phyloP scores from a whole-genome alignment of 2,888 invertebrate species.

The Bombylius discolor region DNA sequence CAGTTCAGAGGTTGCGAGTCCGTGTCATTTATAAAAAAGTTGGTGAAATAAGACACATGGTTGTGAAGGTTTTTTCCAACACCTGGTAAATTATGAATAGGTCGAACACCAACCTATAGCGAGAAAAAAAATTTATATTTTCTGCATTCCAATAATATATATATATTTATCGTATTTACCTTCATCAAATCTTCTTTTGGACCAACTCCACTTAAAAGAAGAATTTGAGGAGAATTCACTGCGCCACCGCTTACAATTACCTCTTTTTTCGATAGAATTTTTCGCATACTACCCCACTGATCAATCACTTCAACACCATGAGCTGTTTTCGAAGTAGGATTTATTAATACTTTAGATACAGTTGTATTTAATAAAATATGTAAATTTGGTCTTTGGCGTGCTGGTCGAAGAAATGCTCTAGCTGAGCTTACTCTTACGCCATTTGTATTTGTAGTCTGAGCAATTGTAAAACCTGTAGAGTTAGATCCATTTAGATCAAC shows the following conservation, averaged over 20 bases:
- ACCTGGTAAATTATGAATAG: constrained; percentile 59
- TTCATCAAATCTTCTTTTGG: constrained; percentile 54
- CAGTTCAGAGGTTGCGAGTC: constrained; percentile 78
- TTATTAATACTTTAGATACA: constrained; percentile 61
- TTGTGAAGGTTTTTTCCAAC: constrained; percentile 79
- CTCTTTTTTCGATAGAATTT: constrained; percentile 65
- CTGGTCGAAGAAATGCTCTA: constrained; percentile 66
- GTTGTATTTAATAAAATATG: constrained; percentile 76
- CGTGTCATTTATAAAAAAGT: constrained; percentile 70
- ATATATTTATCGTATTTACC: constrained; percentile 27
- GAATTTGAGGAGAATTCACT: constrained; percentile 85
- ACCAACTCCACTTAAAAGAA: constrained; percentile 82
- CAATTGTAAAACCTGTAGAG: constrained; percentile 75
- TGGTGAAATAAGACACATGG: constrained; percentile 67
- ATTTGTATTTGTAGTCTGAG: constrained; percentile 76
- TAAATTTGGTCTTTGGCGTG: constrained; percentile 51
- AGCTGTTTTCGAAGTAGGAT: constrained; percentile 57
- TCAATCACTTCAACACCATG: constrained; percentile 56
- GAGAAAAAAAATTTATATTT: neutral
- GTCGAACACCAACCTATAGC: constrained; percentile 44
- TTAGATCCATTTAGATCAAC: constrained; percentile 71
- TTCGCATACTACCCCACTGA: constrained; percentile 39
- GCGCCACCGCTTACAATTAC: constrained; percentile 69
- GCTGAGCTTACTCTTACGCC: constrained; percentile 74
- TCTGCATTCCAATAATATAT: neutral